Evolutionary conservation across 2,113 vertebrate genomes (phyloP).

Genomic region (Mionectes macconnelli): DNA sequence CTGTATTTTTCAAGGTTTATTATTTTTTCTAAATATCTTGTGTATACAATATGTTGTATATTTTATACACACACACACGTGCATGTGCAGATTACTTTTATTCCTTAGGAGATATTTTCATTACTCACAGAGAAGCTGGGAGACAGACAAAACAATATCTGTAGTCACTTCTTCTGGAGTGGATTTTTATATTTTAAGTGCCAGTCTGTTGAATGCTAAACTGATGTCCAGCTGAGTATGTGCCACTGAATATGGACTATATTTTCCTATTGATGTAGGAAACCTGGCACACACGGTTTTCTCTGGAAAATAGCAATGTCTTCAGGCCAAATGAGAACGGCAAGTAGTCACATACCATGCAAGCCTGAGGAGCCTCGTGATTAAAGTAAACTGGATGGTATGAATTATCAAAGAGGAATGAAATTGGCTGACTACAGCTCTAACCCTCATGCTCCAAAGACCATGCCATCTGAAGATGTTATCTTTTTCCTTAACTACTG

Average conservation of each 20-base stretch:
- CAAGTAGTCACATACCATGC: not conserved
- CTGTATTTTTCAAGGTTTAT: not conserved
- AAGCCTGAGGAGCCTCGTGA: not conserved
- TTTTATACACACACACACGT: not conserved
- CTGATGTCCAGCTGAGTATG: accelerated
- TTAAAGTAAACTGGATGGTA: not conserved
- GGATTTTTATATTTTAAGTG: not conserved
- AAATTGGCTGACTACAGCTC: not conserved
- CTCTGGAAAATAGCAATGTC: not conserved
- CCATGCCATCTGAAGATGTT: not conserved
- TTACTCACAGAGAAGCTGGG: not conserved
- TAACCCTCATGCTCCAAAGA: not conserved
- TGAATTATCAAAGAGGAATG: not conserved
- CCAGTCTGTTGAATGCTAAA: not conserved
- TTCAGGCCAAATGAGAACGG: not conserved
- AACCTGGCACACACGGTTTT: not conserved
- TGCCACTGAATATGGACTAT: not conserved
- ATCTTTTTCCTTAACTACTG: not conserved
- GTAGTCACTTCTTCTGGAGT: not conserved
- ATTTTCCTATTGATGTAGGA: not conserved
- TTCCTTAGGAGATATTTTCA: not conserved
- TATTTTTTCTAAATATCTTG: not conserved
- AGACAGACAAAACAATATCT: not conserved
- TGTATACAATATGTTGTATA: not conserved
- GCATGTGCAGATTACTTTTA: not conserved